Conservation (phyloP, 2,797 vertebrate genomes). For the Oreochromis mossambicus region DNA sequence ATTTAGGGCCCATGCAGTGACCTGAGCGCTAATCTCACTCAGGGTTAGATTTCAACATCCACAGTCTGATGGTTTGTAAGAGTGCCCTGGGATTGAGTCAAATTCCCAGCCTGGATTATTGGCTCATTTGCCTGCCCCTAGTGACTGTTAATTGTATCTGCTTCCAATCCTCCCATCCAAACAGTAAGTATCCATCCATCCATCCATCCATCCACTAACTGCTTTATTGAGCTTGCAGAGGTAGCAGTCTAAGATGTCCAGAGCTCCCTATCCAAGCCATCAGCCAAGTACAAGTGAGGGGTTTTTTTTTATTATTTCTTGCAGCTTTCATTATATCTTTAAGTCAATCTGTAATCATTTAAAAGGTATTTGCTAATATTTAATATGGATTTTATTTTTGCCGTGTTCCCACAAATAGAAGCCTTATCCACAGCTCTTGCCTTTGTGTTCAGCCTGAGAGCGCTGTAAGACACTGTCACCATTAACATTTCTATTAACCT, state of each 20-base stretch:
- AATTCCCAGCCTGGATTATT: neutral
- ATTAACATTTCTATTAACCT: neutral
- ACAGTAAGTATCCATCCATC: neutral
- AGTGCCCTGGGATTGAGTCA: neutral
- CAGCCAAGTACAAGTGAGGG: neutral
- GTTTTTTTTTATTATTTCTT: rapidly evolving
- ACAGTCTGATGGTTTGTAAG: neutral
- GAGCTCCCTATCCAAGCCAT: neutral
- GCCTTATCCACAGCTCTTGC: neutral
- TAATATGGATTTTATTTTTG: neutral
- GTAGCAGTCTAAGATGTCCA: neutral
- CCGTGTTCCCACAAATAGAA: neutral
- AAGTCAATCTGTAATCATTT: neutral
- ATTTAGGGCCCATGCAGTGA: neutral
- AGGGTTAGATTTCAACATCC: neutral
- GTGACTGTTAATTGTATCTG: neutral
- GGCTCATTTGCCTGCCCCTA: neutral
- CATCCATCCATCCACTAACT: neutral
- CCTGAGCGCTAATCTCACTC: neutral
- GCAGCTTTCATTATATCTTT: neutral
- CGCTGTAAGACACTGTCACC: neutral
- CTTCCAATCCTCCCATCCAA: too few species aligned
- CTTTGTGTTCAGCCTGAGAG: neutral
- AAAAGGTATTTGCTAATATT: neutral
- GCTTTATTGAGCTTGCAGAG: neutral